Evolutionary conservation across 1,140 invertebrate genomes (phyloP).

Genomic region (Caenorhabditis briggsae): DNA sequence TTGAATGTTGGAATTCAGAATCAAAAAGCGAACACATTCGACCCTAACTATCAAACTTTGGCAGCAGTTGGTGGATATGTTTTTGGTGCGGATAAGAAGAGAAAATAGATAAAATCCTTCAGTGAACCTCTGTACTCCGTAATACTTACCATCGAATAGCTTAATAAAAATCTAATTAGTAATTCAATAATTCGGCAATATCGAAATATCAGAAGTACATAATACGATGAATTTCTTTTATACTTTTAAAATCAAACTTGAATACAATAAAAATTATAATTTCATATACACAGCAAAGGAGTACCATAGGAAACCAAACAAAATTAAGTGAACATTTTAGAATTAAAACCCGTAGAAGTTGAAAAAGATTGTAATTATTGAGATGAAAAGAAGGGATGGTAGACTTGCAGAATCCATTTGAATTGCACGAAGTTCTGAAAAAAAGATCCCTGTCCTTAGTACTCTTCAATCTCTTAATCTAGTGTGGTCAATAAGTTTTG

Average conservation of each 20-base stretch:
- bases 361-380: neutral
- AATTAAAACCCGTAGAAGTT: slow-evolving; percentile 20
- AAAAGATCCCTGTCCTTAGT: too few relatives aligned
- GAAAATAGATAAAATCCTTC: neutral
- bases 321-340: neutral
- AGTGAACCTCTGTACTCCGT: too few relatives aligned
- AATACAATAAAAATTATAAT: too few relatives aligned
- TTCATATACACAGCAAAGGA: neutral
- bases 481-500: neutral
- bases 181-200: too few relatives aligned
- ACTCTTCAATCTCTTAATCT: neutral
- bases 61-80: slow-evolving; percentile 8
- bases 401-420: neutral
- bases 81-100: slow-evolving; percentile 37
- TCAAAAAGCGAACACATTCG: slow-evolving; percentile 57
- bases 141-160: too few relatives aligned
- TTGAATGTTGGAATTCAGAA: neutral
- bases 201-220: too few relatives aligned
- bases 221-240: too few relatives aligned
- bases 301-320: slow-evolving; percentile 12
- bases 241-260: too few relatives aligned
- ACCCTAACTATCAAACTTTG: slow-evolving; percentile 56
- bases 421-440: slow-evolving; percentile 37
- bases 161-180: too few relatives aligned
- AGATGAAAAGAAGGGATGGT: neutral